Base-by-base conservation (phyloP, 2,888 invertebrate genomes). In the Mythimna pallens region DNA sequence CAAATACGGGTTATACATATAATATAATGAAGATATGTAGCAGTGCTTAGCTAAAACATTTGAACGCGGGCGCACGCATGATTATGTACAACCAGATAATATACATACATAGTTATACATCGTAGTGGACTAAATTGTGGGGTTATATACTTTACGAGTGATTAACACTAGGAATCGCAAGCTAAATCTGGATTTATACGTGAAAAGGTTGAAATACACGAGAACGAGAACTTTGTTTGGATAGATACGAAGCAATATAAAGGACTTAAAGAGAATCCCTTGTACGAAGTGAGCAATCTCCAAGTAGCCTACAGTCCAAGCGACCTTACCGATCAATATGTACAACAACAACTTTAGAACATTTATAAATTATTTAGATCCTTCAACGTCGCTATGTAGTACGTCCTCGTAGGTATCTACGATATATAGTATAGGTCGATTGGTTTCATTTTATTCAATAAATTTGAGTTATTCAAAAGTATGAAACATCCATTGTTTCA, bases 221-320 rank as follows among this genome's bases (percentile, higher is more conserved):
- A 94, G 90, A 90, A 89, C 88, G 82, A 89, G 88, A 90, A 91
- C 63, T 80, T 87, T 90, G 88, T 92, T 92, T 93, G 91, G 92
- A 92, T 94, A 93, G 88, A 93, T 93, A 94, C 88, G 91, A 95
- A 95, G 94, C 94, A 89, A 92, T 93, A 92, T 93, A 93, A 91
- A 95, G 95, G 95, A 94, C 96, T 95, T 95, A 95, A 90, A 93
- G 91, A 94, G 93, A 93, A 94, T 94, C 94, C 95, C 95, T 96
- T 95, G 94, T 95, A 94, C 91, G 92, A 93, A 94, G 93, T 96
- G 96, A 96, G 95, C 96, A 95, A 93, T 94, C 92, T 92, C 89
- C 91, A 92, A 92, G 91, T 94, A 94, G 93, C 91, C 94, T 95
- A 95, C 93, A 88, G 83, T 91, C 92, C 92, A 96, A 95, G 95